phyloP scores from a whole-genome alignment of 2,888 invertebrate species.

The Drepana falcataria region DNA sequence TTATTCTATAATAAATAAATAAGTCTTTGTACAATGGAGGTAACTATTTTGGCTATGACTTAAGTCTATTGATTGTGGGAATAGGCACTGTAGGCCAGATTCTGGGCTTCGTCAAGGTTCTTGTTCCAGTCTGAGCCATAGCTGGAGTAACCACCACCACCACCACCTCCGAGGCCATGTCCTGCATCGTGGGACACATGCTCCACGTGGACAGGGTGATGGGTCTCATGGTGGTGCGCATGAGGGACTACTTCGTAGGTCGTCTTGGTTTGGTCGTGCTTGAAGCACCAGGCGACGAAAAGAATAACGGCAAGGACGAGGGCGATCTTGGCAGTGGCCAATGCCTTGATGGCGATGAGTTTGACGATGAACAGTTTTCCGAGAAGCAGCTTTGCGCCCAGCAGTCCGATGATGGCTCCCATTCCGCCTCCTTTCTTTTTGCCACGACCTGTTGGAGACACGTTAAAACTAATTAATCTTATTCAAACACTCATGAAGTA shows the following conservation, averaged over 20 bases:
- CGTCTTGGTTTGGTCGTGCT: slow-evolving; percentile 65
- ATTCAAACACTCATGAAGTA: neutral
- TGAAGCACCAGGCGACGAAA: slow-evolving; percentile 65
- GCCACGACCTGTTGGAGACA: slow-evolving; percentile 80
- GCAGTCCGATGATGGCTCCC: slow-evolving; percentile 83
- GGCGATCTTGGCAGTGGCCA: slow-evolving; percentile 89
- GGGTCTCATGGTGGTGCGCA: slow-evolving; percentile 77
- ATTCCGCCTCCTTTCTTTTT: slow-evolving; percentile 86
- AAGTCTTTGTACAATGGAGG: slow-evolving; percentile 72
- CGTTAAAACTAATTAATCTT: slow-evolving; percentile 6
- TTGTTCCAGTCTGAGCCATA: slow-evolving; percentile 72
- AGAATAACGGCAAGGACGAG: slow-evolving; percentile 86
- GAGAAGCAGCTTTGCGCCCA: slow-evolving; percentile 62
- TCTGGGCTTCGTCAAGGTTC: slow-evolving; percentile 82
- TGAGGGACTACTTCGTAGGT: slow-evolving; percentile 71
- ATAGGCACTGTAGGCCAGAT: slow-evolving; percentile 85
- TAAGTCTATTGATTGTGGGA: slow-evolving; percentile 51
- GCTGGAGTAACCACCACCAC: slow-evolving; percentile 44
- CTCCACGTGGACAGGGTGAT: slow-evolving; percentile 80
- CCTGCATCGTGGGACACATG: slow-evolving; percentile 63
- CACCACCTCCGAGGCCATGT: slow-evolving; percentile 37
- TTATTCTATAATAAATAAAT: slow-evolving; percentile 61
- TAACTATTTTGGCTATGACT: slow-evolving; percentile 33
- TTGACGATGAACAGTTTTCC: slow-evolving; percentile 85
- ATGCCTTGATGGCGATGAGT: slow-evolving; percentile 88